Percentiles rank a stretch among this genome's conserved stretches.
These are phyloP conservation scores for Rotaria socialis DNA, from an alignment of 2,888 invertebrate genomes.

Conservation along the genomic window DNA sequence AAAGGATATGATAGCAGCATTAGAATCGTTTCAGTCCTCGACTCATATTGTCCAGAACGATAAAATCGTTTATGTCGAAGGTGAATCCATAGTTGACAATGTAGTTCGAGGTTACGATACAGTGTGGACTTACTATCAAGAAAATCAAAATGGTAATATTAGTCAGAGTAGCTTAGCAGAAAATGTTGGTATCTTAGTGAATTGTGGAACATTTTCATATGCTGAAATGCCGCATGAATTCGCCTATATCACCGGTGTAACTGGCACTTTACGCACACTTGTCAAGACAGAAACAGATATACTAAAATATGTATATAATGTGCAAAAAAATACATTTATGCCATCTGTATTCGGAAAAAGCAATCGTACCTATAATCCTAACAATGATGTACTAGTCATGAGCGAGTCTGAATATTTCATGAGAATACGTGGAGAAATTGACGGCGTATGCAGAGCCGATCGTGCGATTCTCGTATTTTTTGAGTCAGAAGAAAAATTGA, in stretches of 20 bases:
- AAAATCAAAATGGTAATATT: background rate
- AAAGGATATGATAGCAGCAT: background rate
- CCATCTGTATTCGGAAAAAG: background rate
- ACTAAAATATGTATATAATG: background rate
- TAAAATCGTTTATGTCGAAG: slow-evolving; percentile 1
- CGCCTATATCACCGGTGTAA: background rate
- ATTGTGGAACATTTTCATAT: slow-evolving; percentile 2
- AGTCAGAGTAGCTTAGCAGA: background rate
- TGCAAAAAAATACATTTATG: background rate
- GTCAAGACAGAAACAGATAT: background rate
- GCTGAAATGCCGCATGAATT: slow-evolving; percentile 32
- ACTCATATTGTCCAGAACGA: background rate
- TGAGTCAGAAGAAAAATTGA: slow-evolving; percentile 11
- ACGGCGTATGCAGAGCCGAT: background rate
- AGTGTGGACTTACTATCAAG: background rate
- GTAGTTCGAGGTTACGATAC: background rate
- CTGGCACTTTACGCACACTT: background rate
- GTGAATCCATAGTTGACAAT: background rate
- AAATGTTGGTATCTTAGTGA: background rate
- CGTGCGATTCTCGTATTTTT: slow-evolving; percentile 25
- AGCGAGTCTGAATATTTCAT: background rate
- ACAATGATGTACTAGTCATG: background rate
- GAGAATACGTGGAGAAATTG: background rate
- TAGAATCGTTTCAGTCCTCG: background rate
- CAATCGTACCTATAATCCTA: background rate